Conservation (phyloP, 2,888 invertebrate genomes). For the Harpalus rubripes region DNA sequence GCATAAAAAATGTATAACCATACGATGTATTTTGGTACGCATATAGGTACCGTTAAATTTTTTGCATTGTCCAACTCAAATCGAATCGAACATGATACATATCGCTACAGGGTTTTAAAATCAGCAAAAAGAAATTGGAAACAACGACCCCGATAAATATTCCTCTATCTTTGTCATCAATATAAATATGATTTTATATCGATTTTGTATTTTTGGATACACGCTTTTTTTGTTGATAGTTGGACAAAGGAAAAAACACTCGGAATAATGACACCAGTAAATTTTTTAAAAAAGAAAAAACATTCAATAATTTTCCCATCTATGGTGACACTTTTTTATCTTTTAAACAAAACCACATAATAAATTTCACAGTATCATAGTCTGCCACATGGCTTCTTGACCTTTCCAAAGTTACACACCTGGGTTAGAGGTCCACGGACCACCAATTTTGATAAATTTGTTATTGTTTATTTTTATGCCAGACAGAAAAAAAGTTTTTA, state of each 20-base stretch:
- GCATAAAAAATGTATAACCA: no score
- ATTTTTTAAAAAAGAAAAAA: neutral
- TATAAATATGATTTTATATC: no score
- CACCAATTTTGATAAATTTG: neutral
- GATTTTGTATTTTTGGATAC: neutral
- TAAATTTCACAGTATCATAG: neutral
- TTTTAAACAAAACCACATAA: slow-evolving; percentile 1
- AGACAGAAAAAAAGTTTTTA: neutral
- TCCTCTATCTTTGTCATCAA: no score
- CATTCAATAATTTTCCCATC: neutral
- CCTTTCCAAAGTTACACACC: neutral
- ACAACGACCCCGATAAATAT: no score
- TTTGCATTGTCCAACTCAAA: no score
- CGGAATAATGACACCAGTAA: neutral
- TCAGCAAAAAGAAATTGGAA: no score
- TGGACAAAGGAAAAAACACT: neutral
- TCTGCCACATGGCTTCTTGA: neutral
- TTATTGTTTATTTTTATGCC: neutral
- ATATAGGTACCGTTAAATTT: no score
- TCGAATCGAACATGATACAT: no score
- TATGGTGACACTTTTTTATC: neutral
- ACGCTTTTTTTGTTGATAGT: neutral
- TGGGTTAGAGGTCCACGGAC: neutral
- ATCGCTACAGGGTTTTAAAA: no score
- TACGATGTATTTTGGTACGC: no score